Conservation (phyloP, 2,888 invertebrate genomes). For the Meloe dianella region DNA sequence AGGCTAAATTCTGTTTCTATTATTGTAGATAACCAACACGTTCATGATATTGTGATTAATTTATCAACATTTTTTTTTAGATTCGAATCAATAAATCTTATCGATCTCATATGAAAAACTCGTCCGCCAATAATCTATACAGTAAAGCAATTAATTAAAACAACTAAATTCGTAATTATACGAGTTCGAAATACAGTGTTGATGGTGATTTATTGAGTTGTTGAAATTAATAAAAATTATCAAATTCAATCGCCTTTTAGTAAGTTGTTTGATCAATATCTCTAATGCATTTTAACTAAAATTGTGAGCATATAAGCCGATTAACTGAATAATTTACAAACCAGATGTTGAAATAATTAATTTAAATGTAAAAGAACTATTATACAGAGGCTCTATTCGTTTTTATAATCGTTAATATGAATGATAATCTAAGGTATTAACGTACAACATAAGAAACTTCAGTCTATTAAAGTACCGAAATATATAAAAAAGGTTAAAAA, state of each 20-base stretch:
- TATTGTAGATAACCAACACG: not conserved
- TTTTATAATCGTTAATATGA: not conserved
- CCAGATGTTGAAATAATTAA: not conserved
- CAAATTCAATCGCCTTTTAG: conserved; percentile 7
- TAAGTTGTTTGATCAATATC: conserved; percentile 1
- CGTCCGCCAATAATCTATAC: not conserved
- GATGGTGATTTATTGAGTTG: not conserved
- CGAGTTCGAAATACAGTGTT: not conserved
- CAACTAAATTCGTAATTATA: not conserved
- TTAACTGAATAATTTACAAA: not conserved
- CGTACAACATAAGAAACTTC: not conserved
- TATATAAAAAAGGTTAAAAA: no score
- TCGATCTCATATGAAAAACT: not conserved
- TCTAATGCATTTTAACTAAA: not conserved
- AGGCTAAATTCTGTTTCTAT: conserved; percentile 8
- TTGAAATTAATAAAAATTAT: not conserved
- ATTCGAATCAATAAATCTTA: not conserved
- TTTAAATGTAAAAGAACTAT: not conserved
- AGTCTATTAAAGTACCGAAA: no score
- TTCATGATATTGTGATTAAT: conserved; percentile 3
- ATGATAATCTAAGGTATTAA: not conserved
- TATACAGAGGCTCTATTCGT: no score
- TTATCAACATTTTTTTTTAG: not conserved
- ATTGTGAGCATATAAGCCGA: not conserved
- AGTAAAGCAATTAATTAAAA: conserved; percentile 11